A percentile compares a stretch with the other conserved stretches of the same genome.
phyloP scores from a whole-genome alignment of 37 sponge, comb jelly and placozoan genomes.

The Diacarnus erythraeanus region DNA sequence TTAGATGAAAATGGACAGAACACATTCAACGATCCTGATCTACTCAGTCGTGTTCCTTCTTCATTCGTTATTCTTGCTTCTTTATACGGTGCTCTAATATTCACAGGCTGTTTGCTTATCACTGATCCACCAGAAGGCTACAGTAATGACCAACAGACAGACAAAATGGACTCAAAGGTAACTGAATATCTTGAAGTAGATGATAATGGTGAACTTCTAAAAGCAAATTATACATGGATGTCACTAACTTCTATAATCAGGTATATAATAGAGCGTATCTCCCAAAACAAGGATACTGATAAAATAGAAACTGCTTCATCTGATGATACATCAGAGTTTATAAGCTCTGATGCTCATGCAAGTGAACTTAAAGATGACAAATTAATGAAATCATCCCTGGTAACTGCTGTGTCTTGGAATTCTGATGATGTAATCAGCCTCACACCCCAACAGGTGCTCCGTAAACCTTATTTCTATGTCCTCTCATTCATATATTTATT shows the following conservation, averaged over 20 bases:
- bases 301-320: too few relatives aligned
- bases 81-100: conserved; percentile 50
- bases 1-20: too few relatives aligned
- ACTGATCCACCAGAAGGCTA: conserved; percentile 43
- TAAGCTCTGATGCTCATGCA: too few relatives aligned
- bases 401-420: background rate
- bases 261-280: background rate
- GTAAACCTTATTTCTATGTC: conserved; percentile 63
- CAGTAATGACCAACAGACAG: too few relatives aligned
- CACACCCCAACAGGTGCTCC: conserved; percentile 59
- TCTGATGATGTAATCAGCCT: conserved; percentile 16
- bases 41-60: conserved; percentile 60
- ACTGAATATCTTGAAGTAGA: too few relatives aligned
- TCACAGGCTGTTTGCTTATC: conserved; percentile 57
- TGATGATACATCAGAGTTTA: too few relatives aligned
- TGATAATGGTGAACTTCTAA: too few relatives aligned
- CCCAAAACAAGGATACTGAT: background rate
- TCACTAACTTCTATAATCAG: background rate
- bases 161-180: too few relatives aligned
- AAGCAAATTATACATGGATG: background rate
- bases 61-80: conserved; percentile 71
- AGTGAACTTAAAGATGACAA: too few relatives aligned
- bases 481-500: conserved; percentile 71
- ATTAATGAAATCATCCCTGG: too few relatives aligned
- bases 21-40: too few relatives aligned